A percentile compares a stretch with the other conserved stretches of the same genome.
These are phyloP conservation scores for Gymnocypris eckloni DNA, from an alignment of 2,797 vertebrate species.

Conservation along the genomic window DNA sequence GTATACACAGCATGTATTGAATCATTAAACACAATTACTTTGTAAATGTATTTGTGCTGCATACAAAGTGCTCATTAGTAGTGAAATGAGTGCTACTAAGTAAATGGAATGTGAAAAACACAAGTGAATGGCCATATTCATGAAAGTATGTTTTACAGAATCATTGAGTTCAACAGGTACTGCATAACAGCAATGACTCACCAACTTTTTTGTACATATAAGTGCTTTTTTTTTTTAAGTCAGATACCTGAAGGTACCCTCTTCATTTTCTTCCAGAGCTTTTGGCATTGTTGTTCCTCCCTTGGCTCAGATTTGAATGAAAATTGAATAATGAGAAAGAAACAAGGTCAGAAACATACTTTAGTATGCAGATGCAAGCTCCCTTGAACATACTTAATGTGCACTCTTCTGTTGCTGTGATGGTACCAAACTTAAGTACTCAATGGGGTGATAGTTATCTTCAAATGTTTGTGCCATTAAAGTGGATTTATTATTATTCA, in stretches of 20 bases:
- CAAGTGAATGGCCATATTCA: background rate
- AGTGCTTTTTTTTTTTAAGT: too few relatives aligned
- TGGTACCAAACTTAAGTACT: background rate
- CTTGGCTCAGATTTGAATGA: background rate
- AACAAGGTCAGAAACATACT: constrained; percentile 13
- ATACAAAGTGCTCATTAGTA: constrained; percentile 25
- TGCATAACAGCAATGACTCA: background rate
- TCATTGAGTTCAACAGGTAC: background rate
- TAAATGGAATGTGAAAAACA: background rate
- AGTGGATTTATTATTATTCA: too few relatives aligned
- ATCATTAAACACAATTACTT: background rate
- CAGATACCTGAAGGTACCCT: background rate
- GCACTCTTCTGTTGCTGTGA: background rate
- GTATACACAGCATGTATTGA: background rate
- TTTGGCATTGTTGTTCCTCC: background rate
- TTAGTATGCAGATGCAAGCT: background rate
- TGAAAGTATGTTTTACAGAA: background rate
- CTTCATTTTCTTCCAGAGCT: background rate
- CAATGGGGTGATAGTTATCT: background rate
- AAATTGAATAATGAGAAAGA: background rate
- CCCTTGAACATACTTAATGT: constrained; percentile 5
- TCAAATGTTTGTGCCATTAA: background rate
- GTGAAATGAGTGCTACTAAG: constrained; percentile 4
- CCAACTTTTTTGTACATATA: too few relatives aligned
- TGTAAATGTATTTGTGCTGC: constrained; percentile 15